Conservation (phyloP, 2,797 vertebrate species). For the Platalea minor region DNA sequence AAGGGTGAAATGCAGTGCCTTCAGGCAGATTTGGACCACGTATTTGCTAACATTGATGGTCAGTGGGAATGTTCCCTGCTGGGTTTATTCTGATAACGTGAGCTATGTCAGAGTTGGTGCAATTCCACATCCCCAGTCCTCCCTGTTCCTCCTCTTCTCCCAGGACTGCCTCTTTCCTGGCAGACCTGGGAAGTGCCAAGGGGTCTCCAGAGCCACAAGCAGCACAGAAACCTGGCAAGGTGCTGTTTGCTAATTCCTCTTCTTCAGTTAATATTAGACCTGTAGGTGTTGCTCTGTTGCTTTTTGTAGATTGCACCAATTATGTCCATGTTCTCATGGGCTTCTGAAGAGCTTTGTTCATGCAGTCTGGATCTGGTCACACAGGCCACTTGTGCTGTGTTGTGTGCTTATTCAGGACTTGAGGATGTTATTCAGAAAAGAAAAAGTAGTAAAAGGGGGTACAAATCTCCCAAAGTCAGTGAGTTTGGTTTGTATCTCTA, state of each 20-base stretch:
- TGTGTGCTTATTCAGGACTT: background rate
- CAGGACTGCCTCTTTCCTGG: background rate
- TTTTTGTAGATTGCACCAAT: background rate
- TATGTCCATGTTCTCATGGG: background rate
- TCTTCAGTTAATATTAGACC: background rate
- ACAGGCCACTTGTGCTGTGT: background rate
- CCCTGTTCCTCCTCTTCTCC: background rate
- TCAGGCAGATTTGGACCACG: background rate
- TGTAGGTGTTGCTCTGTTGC: background rate
- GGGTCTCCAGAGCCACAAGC: background rate
- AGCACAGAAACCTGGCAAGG: background rate
- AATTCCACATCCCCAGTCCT: background rate
- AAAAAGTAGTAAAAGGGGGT: background rate
- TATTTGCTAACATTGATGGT: background rate
- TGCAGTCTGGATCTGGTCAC: background rate
- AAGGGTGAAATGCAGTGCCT: background rate
- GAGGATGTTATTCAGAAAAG: background rate
- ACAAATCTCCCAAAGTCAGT: background rate
- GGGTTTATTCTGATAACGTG: background rate
- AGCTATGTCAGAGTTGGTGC: background rate
- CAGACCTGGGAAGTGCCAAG: background rate
- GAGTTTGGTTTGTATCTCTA: conserved; percentile 61
- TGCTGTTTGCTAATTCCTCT: background rate
- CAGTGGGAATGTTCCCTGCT: background rate
- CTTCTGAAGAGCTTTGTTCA: background rate